Conservation (phyloP, 2,113 vertebrate species). For the Urocolius indicus region DNA sequence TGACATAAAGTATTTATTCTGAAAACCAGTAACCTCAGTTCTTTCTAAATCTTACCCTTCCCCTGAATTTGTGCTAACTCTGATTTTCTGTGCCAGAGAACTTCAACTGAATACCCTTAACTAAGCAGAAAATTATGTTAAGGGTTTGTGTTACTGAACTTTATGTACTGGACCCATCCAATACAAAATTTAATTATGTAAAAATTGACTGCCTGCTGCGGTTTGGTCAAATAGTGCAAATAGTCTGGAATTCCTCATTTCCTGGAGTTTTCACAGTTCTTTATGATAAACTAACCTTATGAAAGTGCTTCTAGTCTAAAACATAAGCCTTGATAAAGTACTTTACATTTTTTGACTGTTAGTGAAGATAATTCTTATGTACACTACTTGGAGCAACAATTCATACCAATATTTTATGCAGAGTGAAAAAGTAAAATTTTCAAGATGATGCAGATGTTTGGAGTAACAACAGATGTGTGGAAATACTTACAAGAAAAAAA, state of each 20-base stretch:
- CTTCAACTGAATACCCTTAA: neutral
- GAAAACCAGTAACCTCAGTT: neutral
- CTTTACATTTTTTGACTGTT: neutral
- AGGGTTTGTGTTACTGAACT: neutral
- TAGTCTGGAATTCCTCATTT: neutral
- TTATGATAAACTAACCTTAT: neutral
- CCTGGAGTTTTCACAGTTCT: neutral
- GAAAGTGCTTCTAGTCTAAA: neutral
- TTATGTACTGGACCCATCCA: neutral
- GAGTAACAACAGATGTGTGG: neutral
- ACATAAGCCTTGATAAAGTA: neutral
- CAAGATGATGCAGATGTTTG: neutral
- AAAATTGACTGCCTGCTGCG: neutral
- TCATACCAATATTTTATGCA: neutral
- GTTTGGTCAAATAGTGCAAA: neutral
- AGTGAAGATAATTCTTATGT: neutral
- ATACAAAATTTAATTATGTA: conserved; percentile 13
- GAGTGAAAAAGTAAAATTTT: neutral
- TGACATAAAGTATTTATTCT: accelerated
- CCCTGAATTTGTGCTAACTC: neutral
- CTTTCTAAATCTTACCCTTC: neutral
- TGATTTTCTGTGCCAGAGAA: neutral
- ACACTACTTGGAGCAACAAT: neutral
- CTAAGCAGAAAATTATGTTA: conserved; percentile 19
- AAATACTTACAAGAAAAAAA: neutral